phyloP scores from a whole-genome alignment of 2,888 invertebrate species.

The Chalcosyrphus nemorum region DNA sequence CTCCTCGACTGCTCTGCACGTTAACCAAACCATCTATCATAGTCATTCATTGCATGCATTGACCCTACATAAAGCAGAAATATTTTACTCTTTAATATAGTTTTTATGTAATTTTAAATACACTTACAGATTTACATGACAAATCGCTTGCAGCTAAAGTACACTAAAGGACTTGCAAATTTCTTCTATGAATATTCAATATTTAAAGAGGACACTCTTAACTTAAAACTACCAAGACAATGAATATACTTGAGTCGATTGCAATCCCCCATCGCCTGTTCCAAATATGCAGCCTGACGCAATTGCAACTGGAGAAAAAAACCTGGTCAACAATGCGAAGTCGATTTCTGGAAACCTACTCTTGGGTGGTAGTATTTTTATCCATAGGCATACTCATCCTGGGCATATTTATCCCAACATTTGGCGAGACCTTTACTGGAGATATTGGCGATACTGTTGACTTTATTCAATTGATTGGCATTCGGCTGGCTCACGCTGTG shows the following conservation, averaged over 20 bases:
- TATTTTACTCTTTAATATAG: neutral
- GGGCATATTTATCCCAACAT: constrained; percentile 73
- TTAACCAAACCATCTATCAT: constrained; percentile 2
- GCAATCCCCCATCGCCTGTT: constrained; percentile 73
- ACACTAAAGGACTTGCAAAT: neutral
- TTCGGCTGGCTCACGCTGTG: constrained; percentile 77
- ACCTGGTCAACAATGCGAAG: constrained; percentile 70
- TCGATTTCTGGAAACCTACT: constrained; percentile 75
- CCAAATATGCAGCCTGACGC: constrained; percentile 75
- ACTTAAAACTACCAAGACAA: constrained; percentile 35
- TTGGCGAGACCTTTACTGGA: constrained; percentile 46
- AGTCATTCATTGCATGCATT: neutral
- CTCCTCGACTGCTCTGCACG: neutral
- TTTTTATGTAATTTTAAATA: neutral
- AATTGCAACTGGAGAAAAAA: constrained; percentile 73
- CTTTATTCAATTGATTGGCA: constrained; percentile 78
- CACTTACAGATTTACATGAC: constrained; percentile 15
- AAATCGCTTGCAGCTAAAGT: neutral
- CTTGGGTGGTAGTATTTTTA: constrained; percentile 62
- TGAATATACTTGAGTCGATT: constrained; percentile 77
- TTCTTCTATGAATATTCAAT: constrained; percentile 14
- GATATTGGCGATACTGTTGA: constrained; percentile 77
- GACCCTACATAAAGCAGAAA: neutral
- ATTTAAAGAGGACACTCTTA: neutral
- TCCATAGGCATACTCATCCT: constrained; percentile 74